These are phyloP conservation scores for Bambusicola thoracicus DNA, from an alignment of 2,113 vertebrate species.

Conservation along the genomic window DNA sequence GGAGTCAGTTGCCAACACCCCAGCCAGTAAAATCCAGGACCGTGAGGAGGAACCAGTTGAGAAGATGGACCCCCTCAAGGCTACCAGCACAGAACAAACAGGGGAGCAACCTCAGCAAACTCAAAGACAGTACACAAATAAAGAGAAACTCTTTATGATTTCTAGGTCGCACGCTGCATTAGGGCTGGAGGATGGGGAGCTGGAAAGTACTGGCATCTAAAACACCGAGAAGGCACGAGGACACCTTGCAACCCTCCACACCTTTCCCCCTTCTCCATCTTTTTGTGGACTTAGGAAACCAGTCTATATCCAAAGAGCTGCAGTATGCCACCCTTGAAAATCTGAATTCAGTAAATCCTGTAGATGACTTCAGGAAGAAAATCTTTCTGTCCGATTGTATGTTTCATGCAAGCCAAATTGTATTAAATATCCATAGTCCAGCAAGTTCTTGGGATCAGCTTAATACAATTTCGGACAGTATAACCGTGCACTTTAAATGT, in stretches of 20 bases:
- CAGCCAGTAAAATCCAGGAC: slow-evolving; percentile 71
- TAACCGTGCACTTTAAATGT: slow-evolving; percentile 79
- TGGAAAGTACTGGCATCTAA: slow-evolving; percentile 78
- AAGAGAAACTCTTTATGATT: slow-evolving; percentile 87
- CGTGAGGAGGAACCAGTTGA: slow-evolving; percentile 51
- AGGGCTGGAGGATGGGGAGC: slow-evolving; percentile 72
- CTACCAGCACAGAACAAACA: slow-evolving; percentile 57
- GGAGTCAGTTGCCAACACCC: slow-evolving; percentile 80
- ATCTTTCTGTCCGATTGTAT: slow-evolving; percentile 77
- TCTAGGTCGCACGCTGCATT: slow-evolving; percentile 76
- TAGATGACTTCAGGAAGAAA: slow-evolving; percentile 73
- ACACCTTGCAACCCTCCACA: slow-evolving; percentile 36
- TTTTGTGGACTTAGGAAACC: slow-evolving; percentile 51
- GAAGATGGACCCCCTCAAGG: slow-evolving; percentile 60
- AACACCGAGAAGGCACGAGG: neutral
- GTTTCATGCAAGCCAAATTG: slow-evolving; percentile 79
- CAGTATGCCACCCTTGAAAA: slow-evolving; percentile 72
- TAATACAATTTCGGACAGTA: slow-evolving; percentile 77
- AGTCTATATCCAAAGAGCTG: slow-evolving; percentile 81
- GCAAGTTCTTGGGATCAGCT: slow-evolving; percentile 71
- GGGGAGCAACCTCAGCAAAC: slow-evolving; percentile 36
- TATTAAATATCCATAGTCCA: slow-evolving; percentile 74
- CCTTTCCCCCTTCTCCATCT: slow-evolving; percentile 22
- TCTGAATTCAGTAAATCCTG: slow-evolving; percentile 49
- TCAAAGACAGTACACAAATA: slow-evolving; percentile 85